phyloP scores from a whole-genome alignment of 2,888 invertebrate species.

The Sarcophaga variegata region DNA sequence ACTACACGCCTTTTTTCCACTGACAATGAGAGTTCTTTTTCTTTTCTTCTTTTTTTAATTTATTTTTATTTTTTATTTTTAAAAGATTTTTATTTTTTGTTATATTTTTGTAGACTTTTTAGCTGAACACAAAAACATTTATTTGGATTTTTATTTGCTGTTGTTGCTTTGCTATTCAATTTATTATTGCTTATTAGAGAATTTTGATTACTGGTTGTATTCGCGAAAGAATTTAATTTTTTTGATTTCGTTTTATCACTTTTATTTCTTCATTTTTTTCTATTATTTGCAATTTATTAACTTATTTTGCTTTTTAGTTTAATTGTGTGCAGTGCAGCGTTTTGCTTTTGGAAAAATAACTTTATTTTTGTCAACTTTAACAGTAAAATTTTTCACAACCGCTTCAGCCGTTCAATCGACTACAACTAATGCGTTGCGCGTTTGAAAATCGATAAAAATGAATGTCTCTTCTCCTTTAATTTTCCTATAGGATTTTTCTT shows the following conservation, averaged over 20 bases:
- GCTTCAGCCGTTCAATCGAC: conserved; percentile 51
- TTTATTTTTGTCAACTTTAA: conserved; percentile 1
- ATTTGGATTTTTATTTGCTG: conserved; percentile 18
- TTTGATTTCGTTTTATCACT: conserved; percentile 22
- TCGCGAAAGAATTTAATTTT: conserved; percentile 26
- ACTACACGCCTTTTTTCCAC: conserved; percentile 63
- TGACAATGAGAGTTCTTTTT: conserved; percentile 19
- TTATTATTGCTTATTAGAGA: conserved; percentile 42
- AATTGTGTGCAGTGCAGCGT: conserved; percentile 7
- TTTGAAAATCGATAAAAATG: conserved; percentile 66
- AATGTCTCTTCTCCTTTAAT: conserved; percentile 48
- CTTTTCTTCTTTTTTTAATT: conserved; percentile 24
- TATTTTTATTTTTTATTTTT: not conserved
- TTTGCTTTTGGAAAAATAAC: conserved; percentile 5
- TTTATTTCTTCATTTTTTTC: conserved; percentile 24
- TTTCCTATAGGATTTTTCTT: conserved; percentile 47
- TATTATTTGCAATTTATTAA: conserved; percentile 9
- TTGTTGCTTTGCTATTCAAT: conserved; percentile 31
- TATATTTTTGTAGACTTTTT: conserved; percentile 48
- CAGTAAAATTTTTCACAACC: conserved; percentile 57
- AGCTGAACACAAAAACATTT: not conserved
- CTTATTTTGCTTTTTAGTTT: conserved; percentile 19
- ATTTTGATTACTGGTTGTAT: conserved; percentile 33
- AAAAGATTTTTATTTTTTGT: conserved; percentile 17
- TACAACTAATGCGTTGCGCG: conserved; percentile 64